Base-by-base conservation (phyloP, 2,113 vertebrate species). In the Mirounga angustirostris region DNA sequence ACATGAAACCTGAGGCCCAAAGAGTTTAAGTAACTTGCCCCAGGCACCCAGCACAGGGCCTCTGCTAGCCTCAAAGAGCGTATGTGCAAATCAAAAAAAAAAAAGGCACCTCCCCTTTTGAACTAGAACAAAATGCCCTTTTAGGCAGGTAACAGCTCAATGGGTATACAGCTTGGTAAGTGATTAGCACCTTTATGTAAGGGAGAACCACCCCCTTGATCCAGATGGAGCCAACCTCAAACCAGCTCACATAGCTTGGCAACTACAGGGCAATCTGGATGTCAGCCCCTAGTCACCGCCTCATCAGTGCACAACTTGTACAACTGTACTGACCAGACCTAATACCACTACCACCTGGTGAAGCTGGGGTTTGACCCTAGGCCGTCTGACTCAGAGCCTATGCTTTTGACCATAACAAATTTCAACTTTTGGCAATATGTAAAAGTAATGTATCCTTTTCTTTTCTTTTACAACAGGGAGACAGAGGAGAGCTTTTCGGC, bases 381-480 rank as follows among this genome's bases (percentile, higher is more conserved):
- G 71, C 46, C 36, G 18, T 24, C 40, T 69, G 81, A 89, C 26
- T 69, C 1, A 56, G 30, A 82, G 16, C 40, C 33, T 90, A 8
- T 50, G 28, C 50, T 80, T 92, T 15, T 67, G 33, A 33, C 54
- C n/a, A 36, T 13, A 56, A 92, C 9, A 50, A 26, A 90, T 87
- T 94, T 79, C 33, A 56, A 15, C 73, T 54, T 26, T 50, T 56
- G 46, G 61, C 13, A 59, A 14, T 28, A 54, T 50, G 21, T 79
- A 69, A 82, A 90, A 89, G n/a, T 26, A 79, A 59, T 4, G 63
- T 0, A 12, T 0, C 0, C 22, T 86, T 76, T 78, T 40, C 56
- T 89, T 71, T 78, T 36, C 82, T 84, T 89, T 84, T 73, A 30
- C 65, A 18, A 69, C 18, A 85, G 26, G 46, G n/a, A 89, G 18